Evolutionary conservation across 2,888 invertebrate species (phyloP), one percentile per base, ranked within the genome.

Genomic region (Ellobium chinense): DNA sequence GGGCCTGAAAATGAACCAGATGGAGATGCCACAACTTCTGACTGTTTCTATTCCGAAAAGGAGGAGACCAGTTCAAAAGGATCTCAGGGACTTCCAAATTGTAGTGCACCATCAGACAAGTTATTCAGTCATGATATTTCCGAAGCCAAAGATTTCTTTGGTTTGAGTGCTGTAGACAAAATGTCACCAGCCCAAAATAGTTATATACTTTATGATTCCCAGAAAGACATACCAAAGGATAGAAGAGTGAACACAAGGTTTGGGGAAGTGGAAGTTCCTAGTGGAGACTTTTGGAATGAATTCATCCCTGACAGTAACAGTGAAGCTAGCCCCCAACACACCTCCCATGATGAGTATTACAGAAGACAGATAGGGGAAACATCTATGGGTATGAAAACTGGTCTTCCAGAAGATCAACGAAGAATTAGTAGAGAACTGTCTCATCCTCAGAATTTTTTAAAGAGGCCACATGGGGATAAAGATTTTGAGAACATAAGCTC

Each of bases 261-360:
- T 34, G 68, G 56, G 12, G 46, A 73, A 12, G 72, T 85, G 34
- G 81, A 80, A n/a, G 63, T 87, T 29, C 85, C 85, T 39, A 75
- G 80, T 9, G 76, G 85, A 34, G 82, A 84, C 21, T 87, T 85
- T 62, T 86, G 87, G 87, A 66, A 36, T 73, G 66, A 83, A 21
- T 77, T 86, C 56, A 75, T 79, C 34, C 75, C 77, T 58, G 60
- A 75, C 14, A 56, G 31, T 36, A 37, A 69, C 54, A 21, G 39
- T 18, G 36, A 69, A 12, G 31, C 27, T 24, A 21, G 66, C 29
- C 14, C 46, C 21, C 66, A 63, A 65, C 70, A 39, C 60, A 81
- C 69, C 58, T 66, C n/a, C 68, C 24, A n/a, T 31, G 27, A 27
- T 56, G 68, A 29, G 31, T 46, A 39, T 39, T 12, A 31, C 56